These are phyloP conservation scores for Falco columbarius DNA, from an alignment of 2,797 vertebrate species.

Conservation along the genomic window DNA sequence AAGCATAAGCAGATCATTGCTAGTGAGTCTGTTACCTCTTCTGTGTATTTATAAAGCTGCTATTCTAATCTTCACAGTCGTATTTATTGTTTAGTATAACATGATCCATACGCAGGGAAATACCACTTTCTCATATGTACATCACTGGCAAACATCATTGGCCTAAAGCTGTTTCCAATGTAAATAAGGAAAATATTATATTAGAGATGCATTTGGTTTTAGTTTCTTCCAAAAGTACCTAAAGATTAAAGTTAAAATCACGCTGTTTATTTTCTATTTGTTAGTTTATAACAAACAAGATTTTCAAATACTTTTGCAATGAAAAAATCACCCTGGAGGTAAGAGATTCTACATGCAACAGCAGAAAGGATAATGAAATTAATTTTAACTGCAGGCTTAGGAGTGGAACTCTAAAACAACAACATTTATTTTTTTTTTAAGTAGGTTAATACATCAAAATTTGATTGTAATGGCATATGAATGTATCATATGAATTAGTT, in stretches of 20 bases:
- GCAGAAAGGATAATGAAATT: slow-evolving; percentile 4
- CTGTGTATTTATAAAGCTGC: not conserved
- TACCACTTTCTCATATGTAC: not conserved
- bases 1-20: not conserved
- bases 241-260: slow-evolving; percentile 1
- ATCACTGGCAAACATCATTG: not conserved
- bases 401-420: not conserved
- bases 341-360: not conserved
- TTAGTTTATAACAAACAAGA: not conserved
- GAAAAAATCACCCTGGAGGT: not conserved
- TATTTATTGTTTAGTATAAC: slow-evolving; percentile 32
- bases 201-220: not conserved
- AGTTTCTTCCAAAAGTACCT: slow-evolving; percentile 7
- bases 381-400: not conserved
- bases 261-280: not conserved
- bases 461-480: not conserved
- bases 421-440: not conserved
- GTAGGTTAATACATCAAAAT: not conserved
- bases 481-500: slow-evolving; percentile 1
- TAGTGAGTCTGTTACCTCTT: not conserved
- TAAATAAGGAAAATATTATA: not conserved
- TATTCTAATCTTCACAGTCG: not conserved
- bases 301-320: slow-evolving; percentile 26
- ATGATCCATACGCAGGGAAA: not conserved
- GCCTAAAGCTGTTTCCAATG: slow-evolving; percentile 5